Evolutionary conservation across 1,140 invertebrate species (phyloP), one percentile per base, ranked within the genome.

Genomic region (Temnothorax curvispinosus): DNA sequence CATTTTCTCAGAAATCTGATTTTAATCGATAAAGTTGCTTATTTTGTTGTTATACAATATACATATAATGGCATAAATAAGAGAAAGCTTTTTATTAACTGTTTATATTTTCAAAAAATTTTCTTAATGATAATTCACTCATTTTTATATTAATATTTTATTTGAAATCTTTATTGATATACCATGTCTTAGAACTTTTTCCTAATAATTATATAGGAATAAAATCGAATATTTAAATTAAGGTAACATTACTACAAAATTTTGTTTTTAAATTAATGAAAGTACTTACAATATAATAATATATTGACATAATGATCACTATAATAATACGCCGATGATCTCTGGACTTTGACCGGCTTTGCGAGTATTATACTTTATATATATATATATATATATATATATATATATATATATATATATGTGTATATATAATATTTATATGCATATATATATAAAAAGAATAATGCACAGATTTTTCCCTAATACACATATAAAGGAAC

Each of bases 301-400:
- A 84, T n/a, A 62, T 56, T 69, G 21, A 18, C 3, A 13, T 41
- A n/a, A 60, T 60, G 9, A 69, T 41, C 15, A 27, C 35, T 13
- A 8, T 38, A 0, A 64, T 41, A 38, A 74, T 58, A 13, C 1
- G 2, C 9, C 13, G 13, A 82, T 44, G 21, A 41, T 75, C 75
- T 81, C 86, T 84, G 21, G 52, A 27, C 35, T 87, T 69, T 8
- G 56, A n/a, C 47, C 58, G 21, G 78, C 52, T 85, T 75, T 84
- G 52, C 78, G n/a, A 86, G 35, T 60, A 52, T 50, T 65, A 64
- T n/a, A 77, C 21, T 77, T 44, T 77, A 32, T 38, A 80, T 77
- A 62, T 56, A 62, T 54, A 13, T 41, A 62, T 67, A 47, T 32
- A 60, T 60, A 60, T 60, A 32, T 32, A 18, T 21, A 41, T 60